Evolutionary conservation across 2,113 vertebrate species (phyloP).

Genomic region (Pituophis catenifer): DNA sequence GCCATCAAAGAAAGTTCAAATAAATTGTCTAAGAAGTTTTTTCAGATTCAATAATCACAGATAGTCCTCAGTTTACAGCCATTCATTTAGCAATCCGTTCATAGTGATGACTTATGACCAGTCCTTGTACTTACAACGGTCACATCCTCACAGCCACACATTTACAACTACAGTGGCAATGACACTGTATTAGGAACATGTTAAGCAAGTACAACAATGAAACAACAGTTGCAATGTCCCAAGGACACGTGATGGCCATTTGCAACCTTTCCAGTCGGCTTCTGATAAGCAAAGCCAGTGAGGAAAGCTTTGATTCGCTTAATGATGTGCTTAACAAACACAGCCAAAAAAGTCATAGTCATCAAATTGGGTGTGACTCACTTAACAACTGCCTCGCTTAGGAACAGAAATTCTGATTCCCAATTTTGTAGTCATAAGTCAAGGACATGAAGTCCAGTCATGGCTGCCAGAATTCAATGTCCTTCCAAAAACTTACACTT

Average conservation of each 20-base stretch:
- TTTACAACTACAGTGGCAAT: not conserved
- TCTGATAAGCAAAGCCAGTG: not conserved
- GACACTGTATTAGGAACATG: not conserved
- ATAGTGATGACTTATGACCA: too few species aligned
- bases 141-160: not conserved
- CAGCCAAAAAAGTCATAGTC: not conserved
- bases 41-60: not conserved
- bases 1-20: too few species aligned
- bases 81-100: too few species aligned
- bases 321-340: not conserved
- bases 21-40: too few species aligned
- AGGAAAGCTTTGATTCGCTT: too few species aligned
- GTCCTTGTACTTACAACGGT: too few species aligned
- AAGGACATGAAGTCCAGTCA: not conserved
- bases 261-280: not conserved
- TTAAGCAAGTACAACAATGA: not conserved
- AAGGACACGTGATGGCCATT: not conserved
- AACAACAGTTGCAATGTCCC: not conserved
- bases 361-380: not conserved
- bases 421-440: not conserved
- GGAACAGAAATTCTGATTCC: not conserved
- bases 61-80: not conserved
- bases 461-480: not conserved
- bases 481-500: not conserved
- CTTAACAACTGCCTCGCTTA: not conserved